phyloP scores from a whole-genome alignment of 2,797 vertebrate genomes.

The Neolamprologus multifasciatus region DNA sequence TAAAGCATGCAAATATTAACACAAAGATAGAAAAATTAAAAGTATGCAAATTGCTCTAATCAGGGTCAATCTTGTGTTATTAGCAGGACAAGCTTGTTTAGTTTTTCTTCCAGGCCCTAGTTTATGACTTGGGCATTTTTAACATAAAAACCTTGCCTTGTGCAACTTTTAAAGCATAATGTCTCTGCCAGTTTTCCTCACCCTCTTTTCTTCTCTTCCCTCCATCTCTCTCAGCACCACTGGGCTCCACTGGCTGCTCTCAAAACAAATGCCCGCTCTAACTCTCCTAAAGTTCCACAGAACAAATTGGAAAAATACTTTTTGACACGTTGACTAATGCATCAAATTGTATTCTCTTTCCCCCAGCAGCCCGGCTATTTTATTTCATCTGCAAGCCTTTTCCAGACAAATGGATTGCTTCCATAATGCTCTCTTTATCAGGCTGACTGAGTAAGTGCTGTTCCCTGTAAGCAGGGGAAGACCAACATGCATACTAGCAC shows the following conservation, averaged over 20 bases:
- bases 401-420: slow-evolving; percentile 55
- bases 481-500: neutral
- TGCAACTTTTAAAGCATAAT: slow-evolving; percentile 12
- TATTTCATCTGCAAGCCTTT: slow-evolving; percentile 48
- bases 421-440: slow-evolving; percentile 57
- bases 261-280: slow-evolving; percentile 40
- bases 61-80: neutral
- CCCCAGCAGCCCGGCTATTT: slow-evolving; percentile 34
- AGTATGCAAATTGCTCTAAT: neutral
- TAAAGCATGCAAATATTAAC: neutral
- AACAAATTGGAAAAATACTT: slow-evolving; percentile 64
- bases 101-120: neutral
- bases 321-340: slow-evolving; percentile 67
- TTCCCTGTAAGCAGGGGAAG: slow-evolving; percentile 34
- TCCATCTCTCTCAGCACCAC: slow-evolving; percentile 17
- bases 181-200: neutral
- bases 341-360: slow-evolving; percentile 48
- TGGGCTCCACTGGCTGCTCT: slow-evolving; percentile 21
- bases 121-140: neutral
- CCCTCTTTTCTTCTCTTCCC: neutral
- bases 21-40: neutral
- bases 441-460: slow-evolving; percentile 35
- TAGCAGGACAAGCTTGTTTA: neutral
- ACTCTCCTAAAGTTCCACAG: slow-evolving; percentile 46
- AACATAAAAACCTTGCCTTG: neutral